Base-by-base conservation (phyloP, 2,113 vertebrate species). In the Corvus moneduloides region DNA sequence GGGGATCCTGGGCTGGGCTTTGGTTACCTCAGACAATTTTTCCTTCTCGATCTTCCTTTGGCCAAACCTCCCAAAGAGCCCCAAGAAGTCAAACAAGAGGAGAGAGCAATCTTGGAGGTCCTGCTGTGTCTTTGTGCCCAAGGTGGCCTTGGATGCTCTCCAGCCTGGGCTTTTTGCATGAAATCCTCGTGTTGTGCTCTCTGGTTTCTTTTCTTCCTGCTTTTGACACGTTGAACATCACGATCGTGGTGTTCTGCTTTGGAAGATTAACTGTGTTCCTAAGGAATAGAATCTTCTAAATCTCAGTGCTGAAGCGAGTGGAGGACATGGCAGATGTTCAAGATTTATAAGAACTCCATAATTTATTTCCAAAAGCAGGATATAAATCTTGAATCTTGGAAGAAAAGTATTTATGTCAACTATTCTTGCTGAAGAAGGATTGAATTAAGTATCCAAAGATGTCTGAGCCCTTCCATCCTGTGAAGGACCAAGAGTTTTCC, bases 141-240 rank as follows among this genome's bases (percentile, higher is more conserved):
- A 10, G 46, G 14, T 85, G 39, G 30, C 39, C 52, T 81, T 84
- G 79, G 33, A 14, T 52, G 52, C 44, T 91, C 58, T 39, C 62
- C 74, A 93, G 27, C 54, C 27, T 54, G 51, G 51, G 41, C n/a
- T 84, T 79, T 64, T 43, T 37, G 59, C 37, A 7, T 85, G 1
- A 73, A 92, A 69, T 24, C 12, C 39, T 71, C 3, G 1, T 2
- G 1, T 59, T 54, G 13, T 72, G 14, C 63, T 55, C 39, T n/a
- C 23, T 37, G 7, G 20, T 58, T 77, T 39, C 2, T n/a, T 9
- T 82, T 28, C 24, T 63, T 21, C 32, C 75, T 51, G 14, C 21
- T 79, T 69, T 68, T 79, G 56, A 7, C 28, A 7, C 0, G 0
- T 44, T 49, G 27, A 33, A 20, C 11, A 5, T 46, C 3, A 6